These are phyloP conservation scores for Hydrozoanthus tunicans DNA, from an alignment of 64 coral and sea anemone genomes.

Conservation along the genomic window DNA sequence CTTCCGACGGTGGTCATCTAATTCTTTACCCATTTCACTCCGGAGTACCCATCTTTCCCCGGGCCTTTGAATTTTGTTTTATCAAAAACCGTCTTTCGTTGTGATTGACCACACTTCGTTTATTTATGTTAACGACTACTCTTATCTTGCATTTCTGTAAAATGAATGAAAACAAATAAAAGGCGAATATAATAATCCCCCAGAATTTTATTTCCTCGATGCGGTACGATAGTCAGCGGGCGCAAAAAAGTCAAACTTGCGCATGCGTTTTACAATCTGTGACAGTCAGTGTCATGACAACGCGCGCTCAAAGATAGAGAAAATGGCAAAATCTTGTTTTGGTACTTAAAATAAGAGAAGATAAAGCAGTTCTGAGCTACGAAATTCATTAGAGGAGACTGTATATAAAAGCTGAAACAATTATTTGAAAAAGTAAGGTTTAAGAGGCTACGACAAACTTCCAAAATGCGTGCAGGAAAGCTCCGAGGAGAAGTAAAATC, in stretches of 20 bases:
- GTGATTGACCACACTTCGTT: too few species aligned
- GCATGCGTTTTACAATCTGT: background rate
- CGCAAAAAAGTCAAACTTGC: background rate
- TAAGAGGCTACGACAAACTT: background rate
- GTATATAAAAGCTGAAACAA: background rate
- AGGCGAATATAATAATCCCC: too few species aligned
- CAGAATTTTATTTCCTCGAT: too few species aligned
- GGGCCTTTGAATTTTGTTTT: too few species aligned
- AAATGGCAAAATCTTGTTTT: constrained; percentile 49
- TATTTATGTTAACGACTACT: too few species aligned
- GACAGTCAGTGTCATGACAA: constrained; percentile 7
- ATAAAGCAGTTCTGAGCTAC: background rate
- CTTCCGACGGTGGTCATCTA: too few species aligned
- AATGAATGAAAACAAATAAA: too few species aligned
- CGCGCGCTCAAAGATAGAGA: constrained; percentile 42
- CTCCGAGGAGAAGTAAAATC: constrained; percentile 85
- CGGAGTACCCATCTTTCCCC: too few species aligned
- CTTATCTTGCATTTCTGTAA: too few species aligned
- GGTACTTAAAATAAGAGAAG: background rate
- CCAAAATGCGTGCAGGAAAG: constrained; percentile 72
- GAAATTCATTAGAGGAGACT: background rate
- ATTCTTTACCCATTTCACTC: too few species aligned
- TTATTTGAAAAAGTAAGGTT: background rate
- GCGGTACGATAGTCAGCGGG: constrained; percentile 11
- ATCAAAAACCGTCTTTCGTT: too few species aligned